These are phyloP conservation scores for Schizopygopsis pylzovi DNA, from an alignment of 2,797 vertebrate genomes.

Conservation along the genomic window DNA sequence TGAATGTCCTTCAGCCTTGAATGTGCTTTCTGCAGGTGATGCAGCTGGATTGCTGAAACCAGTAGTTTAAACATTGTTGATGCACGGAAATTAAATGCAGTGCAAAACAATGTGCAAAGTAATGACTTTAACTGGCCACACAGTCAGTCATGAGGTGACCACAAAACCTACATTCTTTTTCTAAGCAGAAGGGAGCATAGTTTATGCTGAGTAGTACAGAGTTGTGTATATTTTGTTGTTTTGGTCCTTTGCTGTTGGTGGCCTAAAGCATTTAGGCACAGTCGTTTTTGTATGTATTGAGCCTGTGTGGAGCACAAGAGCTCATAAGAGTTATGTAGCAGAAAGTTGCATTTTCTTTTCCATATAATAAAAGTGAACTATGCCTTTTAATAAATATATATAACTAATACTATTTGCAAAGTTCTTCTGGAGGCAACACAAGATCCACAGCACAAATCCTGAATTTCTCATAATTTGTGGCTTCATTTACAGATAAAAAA, in stretches of 20 bases:
- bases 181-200: not conserved
- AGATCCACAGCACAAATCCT: not conserved
- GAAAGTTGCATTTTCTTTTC: not conserved
- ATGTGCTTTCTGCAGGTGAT: not conserved
- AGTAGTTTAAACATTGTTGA: not conserved
- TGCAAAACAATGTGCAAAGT: not conserved
- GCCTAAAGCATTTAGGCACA: not conserved
- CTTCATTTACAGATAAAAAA: not conserved
- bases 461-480: not conserved
- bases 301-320: not conserved
- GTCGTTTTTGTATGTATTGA: not conserved
- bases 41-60: not conserved
- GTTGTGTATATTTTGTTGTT: not conserved
- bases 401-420: too few relatives aligned
- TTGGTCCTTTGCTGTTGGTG: not conserved
- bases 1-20: not conserved
- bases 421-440: not conserved
- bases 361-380: not conserved
- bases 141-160: slow-evolving; percentile 5
- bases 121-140: not conserved
- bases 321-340: not conserved
- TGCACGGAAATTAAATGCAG: not conserved
- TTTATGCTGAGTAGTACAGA: slow-evolving; percentile 11
- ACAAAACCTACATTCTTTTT: not conserved
- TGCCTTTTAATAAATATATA: not conserved